Base-by-base conservation (phyloP, 2,888 invertebrate genomes). In the Auanema freiburgensis region DNA sequence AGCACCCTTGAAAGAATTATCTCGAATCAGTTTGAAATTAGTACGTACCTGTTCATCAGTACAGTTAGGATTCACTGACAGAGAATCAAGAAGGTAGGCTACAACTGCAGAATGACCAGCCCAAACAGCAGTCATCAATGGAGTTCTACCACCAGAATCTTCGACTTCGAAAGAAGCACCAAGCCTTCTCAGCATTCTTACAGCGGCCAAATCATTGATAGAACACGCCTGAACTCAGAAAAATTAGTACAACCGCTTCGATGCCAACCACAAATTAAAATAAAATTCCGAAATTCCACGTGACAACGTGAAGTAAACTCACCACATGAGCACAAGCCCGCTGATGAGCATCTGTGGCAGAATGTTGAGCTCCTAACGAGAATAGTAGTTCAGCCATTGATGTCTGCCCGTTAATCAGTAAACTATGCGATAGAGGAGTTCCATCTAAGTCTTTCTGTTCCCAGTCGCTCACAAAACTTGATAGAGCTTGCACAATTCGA, bases 381-480 rank as follows among this genome's bases (percentile, higher is more conserved):
- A 87, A 79, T 44, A 87, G 80, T 18, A 85, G 91, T 63, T 91
- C 87, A 0, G 95, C 95, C 80, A 94, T 94, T 68, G 91, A 90
- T 77, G 71, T 67, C 23, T 67, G 69, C 23, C 58, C 59, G 44
- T 59, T 52, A 23, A 69, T 67, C 21, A 74, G 65, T 2, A 77
- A 60, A 12, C 67, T 61, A 57, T 74, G 74, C 33, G 73, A 56
- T 10, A 77, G 65, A 2, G 77, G 73, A 21, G 67, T 65, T 10
- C 73, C 76, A 49, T 76, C 73, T 12, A 66, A 25, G 57, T 76
- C 73, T 8, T 54, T 24, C 54, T 73, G 73, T 25, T 61, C 63
- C 66, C 68, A 70, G 54, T 76, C 73, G 8, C 42, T 57, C 33
- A 67, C 61, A 6, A 25, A 53, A 4, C 66, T 65, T 6, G 69